Evolutionary conservation across 2,888 invertebrate genomes (phyloP), one percentile per base, ranked within the genome.

Genomic region (Drosophila trichaetosa): DNA sequence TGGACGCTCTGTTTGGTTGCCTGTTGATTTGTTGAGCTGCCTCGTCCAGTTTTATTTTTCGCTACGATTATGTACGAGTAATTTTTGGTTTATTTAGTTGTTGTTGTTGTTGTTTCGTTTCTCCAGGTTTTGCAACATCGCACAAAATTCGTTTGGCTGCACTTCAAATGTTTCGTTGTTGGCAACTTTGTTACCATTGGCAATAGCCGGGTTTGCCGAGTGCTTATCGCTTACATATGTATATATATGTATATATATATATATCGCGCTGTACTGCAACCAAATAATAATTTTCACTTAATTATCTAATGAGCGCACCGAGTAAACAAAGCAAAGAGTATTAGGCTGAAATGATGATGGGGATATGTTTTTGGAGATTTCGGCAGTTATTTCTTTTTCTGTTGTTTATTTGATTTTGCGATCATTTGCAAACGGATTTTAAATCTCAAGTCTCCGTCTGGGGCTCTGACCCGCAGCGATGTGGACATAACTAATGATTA

Each of bases 211-310:
- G 42, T 56, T 59, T 60, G 54, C 51, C 33, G 59, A 56, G 56
- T 42, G 80, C 83, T 82, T 80, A 80, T 83, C 89, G 66, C 34
- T 48, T 60, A 51, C 5, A 36, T 21, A 33, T 46, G 18, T 33
- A 46, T 46, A 16, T 4, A 16, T 2, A 46, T 21, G 6, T 38
- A 38, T 38, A 4, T 40, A 2, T 38, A 4, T 38, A 31, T 51
- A 31, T 21, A 13, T 65, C 66, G 65, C 68, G 69, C 34, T 57
- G 69, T 29, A 84, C 70, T 79, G 79, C 75, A 87, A 82, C 83
- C 84, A 57, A 57, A 89, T 89, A 88, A 88, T 89, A 91, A 91
- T 91, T 91, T 91, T 83, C 84, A 86, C 85, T 90, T 91, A 91
- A 91, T 91, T 90, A 89, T 83, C 90, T 82, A 83, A 85, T 83